Percentiles rank a stretch among this genome's conserved stretches.
phyloP scores from a whole-genome alignment of 2,888 invertebrate genomes.

The Spodoptera littoralis region DNA sequence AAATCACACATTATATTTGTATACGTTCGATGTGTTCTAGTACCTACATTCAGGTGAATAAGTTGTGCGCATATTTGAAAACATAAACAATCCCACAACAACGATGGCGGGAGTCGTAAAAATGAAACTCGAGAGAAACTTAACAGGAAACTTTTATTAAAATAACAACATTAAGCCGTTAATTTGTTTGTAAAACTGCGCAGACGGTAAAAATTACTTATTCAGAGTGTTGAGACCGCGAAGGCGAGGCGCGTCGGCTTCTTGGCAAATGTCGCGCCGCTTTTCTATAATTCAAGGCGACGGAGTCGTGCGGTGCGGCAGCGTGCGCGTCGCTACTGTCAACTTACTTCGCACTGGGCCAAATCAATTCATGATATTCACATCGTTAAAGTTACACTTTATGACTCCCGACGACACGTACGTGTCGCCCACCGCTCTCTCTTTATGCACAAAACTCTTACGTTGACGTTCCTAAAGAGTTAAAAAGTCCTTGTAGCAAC shows the following conservation, averaged over 20 bases:
- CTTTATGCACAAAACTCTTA: constrained; percentile 16
- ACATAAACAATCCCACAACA: constrained; percentile 79
- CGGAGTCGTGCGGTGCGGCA: constrained; percentile 45
- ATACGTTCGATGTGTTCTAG: constrained; percentile 43
- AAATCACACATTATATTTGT: constrained; percentile 56
- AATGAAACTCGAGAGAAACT: constrained; percentile 79
- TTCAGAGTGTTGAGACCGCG: constrained; percentile 81
- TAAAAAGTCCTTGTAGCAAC: not conserved
- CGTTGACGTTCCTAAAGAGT: constrained; percentile 11
- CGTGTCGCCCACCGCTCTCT: not conserved
- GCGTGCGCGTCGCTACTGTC: constrained; percentile 24
- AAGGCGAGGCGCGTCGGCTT: constrained; percentile 69
- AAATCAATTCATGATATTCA: constrained; percentile 56
- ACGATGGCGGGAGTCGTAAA: constrained; percentile 79
- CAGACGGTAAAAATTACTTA: constrained; percentile 87
- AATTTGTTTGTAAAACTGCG: constrained; percentile 88
- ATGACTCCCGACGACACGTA: constrained; percentile 8
- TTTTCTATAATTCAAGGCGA: constrained; percentile 82
- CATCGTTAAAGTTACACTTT: constrained; percentile 45
- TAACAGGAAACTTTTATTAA: constrained; percentile 85
- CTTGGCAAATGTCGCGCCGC: constrained; percentile 77
- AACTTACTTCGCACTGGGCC: constrained; percentile 33
- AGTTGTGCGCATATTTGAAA: constrained; percentile 69
- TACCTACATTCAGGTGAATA: constrained; percentile 41
- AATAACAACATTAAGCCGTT: constrained; percentile 87